Conservation (phyloP, 1,140 invertebrate species). For the Macrosteles quadrilineatus region DNA sequence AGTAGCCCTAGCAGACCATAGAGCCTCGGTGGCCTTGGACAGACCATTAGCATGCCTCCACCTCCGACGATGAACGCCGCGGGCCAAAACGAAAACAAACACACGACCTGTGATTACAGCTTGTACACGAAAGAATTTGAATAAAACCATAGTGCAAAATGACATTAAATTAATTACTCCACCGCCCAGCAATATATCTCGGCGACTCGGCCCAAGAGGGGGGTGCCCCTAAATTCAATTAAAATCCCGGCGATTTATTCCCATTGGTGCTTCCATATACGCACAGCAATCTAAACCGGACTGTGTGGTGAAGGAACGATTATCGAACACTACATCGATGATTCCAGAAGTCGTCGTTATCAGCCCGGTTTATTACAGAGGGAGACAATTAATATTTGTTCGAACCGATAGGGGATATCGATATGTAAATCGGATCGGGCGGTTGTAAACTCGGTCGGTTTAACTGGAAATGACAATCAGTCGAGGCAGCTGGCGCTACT, state of each 20-base stretch:
- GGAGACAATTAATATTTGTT: conserved; percentile 16
- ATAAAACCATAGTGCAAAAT: conserved; percentile 26
- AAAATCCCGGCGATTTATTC: conserved; percentile 20
- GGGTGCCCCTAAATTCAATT: conserved; percentile 22
- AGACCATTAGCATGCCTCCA: conserved; percentile 3
- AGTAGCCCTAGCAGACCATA: too few relatives aligned
- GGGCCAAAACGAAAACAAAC: not conserved
- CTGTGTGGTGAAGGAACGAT: too few relatives aligned
- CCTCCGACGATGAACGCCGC: not conserved
- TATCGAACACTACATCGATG: too few relatives aligned
- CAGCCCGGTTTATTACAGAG: not conserved
- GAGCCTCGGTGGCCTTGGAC: not conserved
- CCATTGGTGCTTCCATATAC: conserved; percentile 13
- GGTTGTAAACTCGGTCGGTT: not conserved
- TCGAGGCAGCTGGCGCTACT: too few relatives aligned
- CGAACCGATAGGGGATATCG: conserved; percentile 8
- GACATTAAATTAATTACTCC: conserved; percentile 18
- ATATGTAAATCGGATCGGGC: conserved; percentile 18
- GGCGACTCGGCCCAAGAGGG: not conserved
- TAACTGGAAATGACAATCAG: conserved; percentile 26
- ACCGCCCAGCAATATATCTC: conserved; percentile 20
- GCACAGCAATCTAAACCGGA: conserved; percentile 15
- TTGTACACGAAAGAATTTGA: conserved; percentile 24
- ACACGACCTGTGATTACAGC: not conserved
- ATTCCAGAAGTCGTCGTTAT: too few relatives aligned